A percentile compares a stretch with the other conserved stretches of the same genome.
These are phyloP conservation scores for Triplophysa yarkandensis DNA, from an alignment of 2,797 vertebrate genomes.

Conservation along the genomic window DNA sequence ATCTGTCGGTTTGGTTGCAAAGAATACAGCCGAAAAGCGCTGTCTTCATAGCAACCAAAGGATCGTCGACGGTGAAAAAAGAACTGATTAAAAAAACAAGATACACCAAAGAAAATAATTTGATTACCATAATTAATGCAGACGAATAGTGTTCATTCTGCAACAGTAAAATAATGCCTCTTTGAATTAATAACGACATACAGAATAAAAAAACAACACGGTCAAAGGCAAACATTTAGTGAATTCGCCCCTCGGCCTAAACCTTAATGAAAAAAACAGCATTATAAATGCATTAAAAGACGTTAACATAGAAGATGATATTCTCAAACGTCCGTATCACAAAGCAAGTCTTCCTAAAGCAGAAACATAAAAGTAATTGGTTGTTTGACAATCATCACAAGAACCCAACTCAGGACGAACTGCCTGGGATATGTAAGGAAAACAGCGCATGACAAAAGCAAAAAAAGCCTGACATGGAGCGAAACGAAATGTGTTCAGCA, in stretches of 20 bases:
- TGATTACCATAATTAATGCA: too few species aligned
- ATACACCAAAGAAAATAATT: too few species aligned
- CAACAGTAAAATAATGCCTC: not conserved
- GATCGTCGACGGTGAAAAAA: not conserved
- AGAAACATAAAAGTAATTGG: conserved; percentile 51
- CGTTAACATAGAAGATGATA: conserved; percentile 6
- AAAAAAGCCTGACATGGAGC: conserved; percentile 47
- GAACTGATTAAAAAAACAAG: too few species aligned
- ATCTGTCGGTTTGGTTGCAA: not conserved
- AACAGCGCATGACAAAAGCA: conserved; percentile 39
- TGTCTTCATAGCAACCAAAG: not conserved
- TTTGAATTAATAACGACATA: too few species aligned
- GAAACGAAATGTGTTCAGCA: conserved; percentile 53
- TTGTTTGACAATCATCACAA: conserved; percentile 59
- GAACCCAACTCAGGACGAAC: conserved; percentile 52
- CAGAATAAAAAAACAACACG: too few species aligned
- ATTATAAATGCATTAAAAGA: conserved; percentile 7
- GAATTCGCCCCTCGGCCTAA: conserved; percentile 39
- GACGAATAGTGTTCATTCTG: not conserved
- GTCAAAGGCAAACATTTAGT: conserved; percentile 19
- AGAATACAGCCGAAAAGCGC: not conserved
- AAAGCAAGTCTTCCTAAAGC: conserved; percentile 68
- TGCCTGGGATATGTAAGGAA: conserved; percentile 47
- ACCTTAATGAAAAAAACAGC: conserved; percentile 20
- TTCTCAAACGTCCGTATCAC: conserved; percentile 5